Conservation (phyloP, 2,113 vertebrate genomes). For the Bos indicus region DNA sequence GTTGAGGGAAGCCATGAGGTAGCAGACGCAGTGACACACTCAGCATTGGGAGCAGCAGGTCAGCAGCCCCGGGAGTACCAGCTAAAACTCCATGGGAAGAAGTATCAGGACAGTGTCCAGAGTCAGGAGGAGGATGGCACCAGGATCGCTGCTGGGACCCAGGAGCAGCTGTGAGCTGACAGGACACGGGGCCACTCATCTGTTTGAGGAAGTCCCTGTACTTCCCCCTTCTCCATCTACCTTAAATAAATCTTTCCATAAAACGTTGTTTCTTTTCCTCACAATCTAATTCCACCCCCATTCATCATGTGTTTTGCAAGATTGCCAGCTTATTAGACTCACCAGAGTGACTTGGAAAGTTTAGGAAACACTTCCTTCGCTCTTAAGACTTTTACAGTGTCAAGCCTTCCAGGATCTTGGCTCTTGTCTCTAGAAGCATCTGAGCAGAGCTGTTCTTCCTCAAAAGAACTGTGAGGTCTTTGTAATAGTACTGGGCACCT, state of each 20-base stretch:
- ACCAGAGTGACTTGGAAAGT: neutral
- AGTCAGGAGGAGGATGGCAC: neutral
- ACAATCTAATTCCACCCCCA: neutral
- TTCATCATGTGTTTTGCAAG: neutral
- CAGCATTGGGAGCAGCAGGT: neutral
- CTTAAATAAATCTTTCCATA: neutral
- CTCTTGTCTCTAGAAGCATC: neutral
- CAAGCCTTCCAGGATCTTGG: neutral
- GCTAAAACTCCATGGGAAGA: neutral
- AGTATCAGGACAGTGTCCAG: neutral
- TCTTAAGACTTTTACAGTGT: neutral
- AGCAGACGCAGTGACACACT: neutral
- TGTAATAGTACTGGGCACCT: neutral
- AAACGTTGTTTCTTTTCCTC: neutral
- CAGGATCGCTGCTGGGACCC: neutral
- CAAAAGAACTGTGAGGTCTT: neutral
- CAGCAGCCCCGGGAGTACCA: neutral
- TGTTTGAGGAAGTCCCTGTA: neutral
- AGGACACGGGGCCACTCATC: neutral
- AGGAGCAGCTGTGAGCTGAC: neutral
- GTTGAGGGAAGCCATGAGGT: neutral
- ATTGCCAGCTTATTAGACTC: neutral
- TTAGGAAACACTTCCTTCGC: neutral
- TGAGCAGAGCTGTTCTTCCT: neutral
- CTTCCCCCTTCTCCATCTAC: neutral